Percentiles rank a stretch among this genome's conserved stretches.
Conservation (phyloP, 2,797 vertebrate genomes). For the Pempheris klunzingeri region DNA sequence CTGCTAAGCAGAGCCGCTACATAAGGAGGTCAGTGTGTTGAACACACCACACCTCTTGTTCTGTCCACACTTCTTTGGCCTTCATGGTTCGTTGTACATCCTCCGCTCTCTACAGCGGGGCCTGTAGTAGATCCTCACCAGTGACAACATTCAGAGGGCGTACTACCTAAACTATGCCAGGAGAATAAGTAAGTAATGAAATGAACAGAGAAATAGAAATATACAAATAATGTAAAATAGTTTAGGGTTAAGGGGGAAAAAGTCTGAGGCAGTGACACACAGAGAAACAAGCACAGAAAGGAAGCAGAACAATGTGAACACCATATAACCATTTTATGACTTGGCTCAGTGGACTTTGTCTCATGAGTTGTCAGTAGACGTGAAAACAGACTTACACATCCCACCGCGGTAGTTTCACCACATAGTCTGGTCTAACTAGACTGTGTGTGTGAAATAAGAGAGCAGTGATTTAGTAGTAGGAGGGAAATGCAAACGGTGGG, state of each 20-base stretch:
- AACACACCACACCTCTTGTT: slow-evolving; percentile 47
- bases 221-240: too few species aligned
- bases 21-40: slow-evolving; percentile 73
- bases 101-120: not conserved
- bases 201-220: too few species aligned
- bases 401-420: not conserved
- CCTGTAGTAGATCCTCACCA: not conserved
- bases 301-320: too few species aligned
- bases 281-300: too few species aligned
- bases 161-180: too few species aligned
- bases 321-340: not conserved
- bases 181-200: not conserved
- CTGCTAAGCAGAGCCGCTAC: slow-evolving; percentile 28
- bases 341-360: slow-evolving; percentile 6
- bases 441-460: not conserved
- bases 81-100: not conserved
- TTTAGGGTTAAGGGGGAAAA: too few species aligned
- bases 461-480: too few species aligned
- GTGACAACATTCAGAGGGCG: too few species aligned
- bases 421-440: not conserved
- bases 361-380: not conserved
- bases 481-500: not conserved
- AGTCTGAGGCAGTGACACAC: too few species aligned
- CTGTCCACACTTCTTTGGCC: slow-evolving; percentile 12
- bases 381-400: not conserved